phyloP scores from a whole-genome alignment of 2,113 vertebrate genomes.

The Ursus arctos region DNA sequence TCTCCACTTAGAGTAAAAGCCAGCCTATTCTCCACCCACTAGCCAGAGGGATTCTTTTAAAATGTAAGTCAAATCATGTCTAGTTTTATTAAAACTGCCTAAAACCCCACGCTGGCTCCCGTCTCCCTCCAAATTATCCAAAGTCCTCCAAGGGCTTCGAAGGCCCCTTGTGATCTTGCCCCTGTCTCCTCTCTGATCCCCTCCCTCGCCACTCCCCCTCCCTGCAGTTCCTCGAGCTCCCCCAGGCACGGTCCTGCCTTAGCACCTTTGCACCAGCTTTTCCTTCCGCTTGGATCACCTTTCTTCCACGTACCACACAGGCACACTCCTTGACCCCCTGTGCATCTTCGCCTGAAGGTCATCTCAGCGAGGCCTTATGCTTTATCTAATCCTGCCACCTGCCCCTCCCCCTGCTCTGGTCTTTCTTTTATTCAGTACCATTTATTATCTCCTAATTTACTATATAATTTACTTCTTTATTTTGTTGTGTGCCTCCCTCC shows the following conservation, averaged over 20 bases:
- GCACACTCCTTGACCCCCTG: neutral
- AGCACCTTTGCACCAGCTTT: neutral
- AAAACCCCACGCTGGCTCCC: neutral
- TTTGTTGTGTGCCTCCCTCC: neutral
- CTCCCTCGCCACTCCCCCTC: neutral
- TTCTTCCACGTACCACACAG: neutral
- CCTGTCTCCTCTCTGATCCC: neutral
- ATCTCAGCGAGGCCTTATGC: no score
- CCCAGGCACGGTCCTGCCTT: neutral
- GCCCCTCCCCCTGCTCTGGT: neutral
- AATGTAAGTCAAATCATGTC: neutral
- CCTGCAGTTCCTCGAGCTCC: neutral
- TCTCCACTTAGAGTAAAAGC: neutral
- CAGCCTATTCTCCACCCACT: neutral
- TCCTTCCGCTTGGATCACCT: neutral
- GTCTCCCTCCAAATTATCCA: neutral
- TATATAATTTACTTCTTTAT: neutral
- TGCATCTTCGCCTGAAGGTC: neutral
- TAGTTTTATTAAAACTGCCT: neutral
- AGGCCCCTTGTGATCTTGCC: neutral
- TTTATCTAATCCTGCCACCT: neutral
- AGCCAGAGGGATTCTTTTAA: neutral
- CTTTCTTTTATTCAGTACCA: neutral
- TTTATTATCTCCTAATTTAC: neutral
- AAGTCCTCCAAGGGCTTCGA: neutral